Evolutionary conservation across 2,888 invertebrate genomes (phyloP), one percentile per base, ranked within the genome.

Genomic region (Chloroclysta siterata): DNA sequence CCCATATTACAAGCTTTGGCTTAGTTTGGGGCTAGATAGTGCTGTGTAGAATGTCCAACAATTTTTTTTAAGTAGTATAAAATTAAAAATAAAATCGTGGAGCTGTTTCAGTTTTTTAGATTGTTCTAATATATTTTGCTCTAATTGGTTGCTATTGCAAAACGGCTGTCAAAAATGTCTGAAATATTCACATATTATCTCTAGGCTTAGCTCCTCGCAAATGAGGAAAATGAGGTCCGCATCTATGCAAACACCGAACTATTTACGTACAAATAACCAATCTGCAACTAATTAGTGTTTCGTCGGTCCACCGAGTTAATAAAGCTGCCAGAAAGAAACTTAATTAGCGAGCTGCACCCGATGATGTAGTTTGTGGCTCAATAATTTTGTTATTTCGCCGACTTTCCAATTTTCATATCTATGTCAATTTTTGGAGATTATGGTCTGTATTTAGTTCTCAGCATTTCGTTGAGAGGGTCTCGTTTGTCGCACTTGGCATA

Each of bases 311-410:
- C 57, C 41, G 36, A 52, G 60, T 77, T 78, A 76, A 75, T 76
- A 75, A 76, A 74, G 57, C 66, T 59, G 68, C 55, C 65, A 68
- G 68, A 61, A 66, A 63, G 65, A 71, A 63, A 59, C 72, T 78
- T 77, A 76, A 77, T 78, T 79, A 78, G 73, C 69, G 68, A 76
- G 77, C 70, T 77, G 74, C 53, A 28, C 1, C 33, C 50, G 68
- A 42, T 65, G 47, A 68, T 73, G 71, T 72, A 74, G 74, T 76
- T 75, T 75, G 53, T n/a, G 74, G 71, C 75, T 73, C 68, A 48
- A 65, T 73, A 70, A 42, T 42, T 5, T 13, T 8, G 1, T 3
- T 33, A 33, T 0, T 22, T 22, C 3, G 22, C 22, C 22, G 22
- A 22, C 22, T 22, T 22, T 3, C 22, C 22, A 22, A 22, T 22